Conservation (phyloP, 2,113 vertebrate species). For the Lepus timidus region DNA sequence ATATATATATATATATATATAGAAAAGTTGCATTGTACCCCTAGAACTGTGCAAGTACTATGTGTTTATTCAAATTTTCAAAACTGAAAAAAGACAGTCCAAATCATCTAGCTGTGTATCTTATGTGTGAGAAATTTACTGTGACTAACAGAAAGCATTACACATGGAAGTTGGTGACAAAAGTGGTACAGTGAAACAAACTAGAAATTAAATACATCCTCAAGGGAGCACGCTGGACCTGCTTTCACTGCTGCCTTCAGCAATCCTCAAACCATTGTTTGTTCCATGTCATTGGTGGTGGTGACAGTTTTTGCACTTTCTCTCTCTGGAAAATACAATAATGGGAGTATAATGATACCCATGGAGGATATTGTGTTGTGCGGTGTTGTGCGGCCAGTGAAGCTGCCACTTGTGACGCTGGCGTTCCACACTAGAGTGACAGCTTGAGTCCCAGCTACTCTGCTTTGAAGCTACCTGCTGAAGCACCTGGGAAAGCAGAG, state of each 20-base stretch:
- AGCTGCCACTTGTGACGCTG: too few species aligned
- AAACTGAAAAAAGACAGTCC: neutral
- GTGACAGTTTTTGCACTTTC: neutral
- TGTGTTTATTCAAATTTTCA: too few species aligned
- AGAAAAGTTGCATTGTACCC: too few species aligned
- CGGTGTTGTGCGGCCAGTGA: too few species aligned
- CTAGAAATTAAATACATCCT: neutral
- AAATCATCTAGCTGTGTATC: neutral
- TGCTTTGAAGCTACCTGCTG: too few species aligned
- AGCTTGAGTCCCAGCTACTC: too few species aligned
- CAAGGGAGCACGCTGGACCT: neutral
- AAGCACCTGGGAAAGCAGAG: too few species aligned
- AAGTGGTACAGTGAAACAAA: neutral
- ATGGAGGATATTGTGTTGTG: too few species aligned
- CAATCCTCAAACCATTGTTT: neutral
- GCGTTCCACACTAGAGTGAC: too few species aligned
- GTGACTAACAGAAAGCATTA: neutral
- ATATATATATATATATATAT: too few species aligned
- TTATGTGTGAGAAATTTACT: neutral
- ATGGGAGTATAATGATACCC: neutral
- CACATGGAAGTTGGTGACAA: neutral
- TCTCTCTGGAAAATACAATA: slow-evolving; percentile 18
- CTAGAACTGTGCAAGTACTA: too few species aligned
- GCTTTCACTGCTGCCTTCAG: neutral
- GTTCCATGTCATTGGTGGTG: neutral